These are phyloP conservation scores for Chiropotes sagulatus DNA, from an alignment of 2,797 vertebrate genomes.

Conservation along the genomic window DNA sequence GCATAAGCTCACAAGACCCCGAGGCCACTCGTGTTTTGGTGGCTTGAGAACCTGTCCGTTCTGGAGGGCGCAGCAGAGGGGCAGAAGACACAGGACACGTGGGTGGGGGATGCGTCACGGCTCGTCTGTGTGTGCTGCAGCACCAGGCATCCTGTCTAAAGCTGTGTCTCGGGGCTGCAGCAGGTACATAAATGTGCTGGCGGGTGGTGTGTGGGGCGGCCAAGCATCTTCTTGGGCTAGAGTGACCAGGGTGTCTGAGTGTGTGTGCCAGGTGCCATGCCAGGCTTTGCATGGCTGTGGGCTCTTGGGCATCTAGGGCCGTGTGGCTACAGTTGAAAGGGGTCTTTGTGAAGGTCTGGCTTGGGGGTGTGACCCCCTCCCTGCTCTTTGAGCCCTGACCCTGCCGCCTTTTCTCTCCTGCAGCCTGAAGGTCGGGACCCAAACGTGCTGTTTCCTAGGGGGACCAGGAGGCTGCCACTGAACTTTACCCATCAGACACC, in stretches of 20 bases:
- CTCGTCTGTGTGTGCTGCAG: no score
- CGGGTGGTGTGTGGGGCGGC: not conserved
- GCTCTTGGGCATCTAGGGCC: rapidly evolving
- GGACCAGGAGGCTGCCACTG: constrained; percentile 41
- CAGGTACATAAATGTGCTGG: rapidly evolving
- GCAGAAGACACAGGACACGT: no score
- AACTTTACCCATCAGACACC: constrained; percentile 83
- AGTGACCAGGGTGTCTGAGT: rapidly evolving
- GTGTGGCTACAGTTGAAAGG: not conserved
- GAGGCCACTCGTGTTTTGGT: rapidly evolving
- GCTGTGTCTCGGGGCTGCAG: rapidly evolving
- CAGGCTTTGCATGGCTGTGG: not conserved
- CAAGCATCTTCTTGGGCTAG: not conserved
- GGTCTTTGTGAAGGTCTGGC: not conserved
- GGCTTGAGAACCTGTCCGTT: not conserved
- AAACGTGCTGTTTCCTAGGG: constrained; percentile 61
- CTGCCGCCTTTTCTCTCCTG: not conserved
- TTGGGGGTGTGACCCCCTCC: not conserved
- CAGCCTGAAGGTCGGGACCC: constrained; percentile 72
- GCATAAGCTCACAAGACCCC: rapidly evolving
- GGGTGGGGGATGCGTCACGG: rapidly evolving
- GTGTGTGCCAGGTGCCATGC: not conserved
- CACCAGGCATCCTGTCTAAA: not conserved
- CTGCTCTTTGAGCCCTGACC: not conserved
- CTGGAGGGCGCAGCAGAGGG: not conserved